Evolutionary conservation across 2,113 vertebrate species (phyloP).

Genomic region (Zeus faber): DNA sequence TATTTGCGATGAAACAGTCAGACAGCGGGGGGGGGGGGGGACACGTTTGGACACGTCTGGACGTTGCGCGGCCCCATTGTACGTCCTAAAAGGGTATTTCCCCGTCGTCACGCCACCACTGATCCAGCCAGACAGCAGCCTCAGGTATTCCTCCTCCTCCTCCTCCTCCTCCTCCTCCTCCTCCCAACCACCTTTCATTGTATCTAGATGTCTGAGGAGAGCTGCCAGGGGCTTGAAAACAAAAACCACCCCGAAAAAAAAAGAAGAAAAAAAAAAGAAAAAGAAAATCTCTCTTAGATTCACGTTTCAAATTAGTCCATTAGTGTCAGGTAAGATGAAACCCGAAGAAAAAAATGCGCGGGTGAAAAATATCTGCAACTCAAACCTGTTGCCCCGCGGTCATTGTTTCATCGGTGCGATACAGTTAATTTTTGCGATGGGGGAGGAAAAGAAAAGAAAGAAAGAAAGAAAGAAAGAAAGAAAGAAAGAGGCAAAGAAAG

Average conservation of each 20-base stretch:
- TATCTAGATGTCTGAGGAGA: conserved; percentile 40
- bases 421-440: conserved; percentile 43
- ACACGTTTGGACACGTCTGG: conserved; percentile 29
- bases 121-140: conserved; percentile 48
- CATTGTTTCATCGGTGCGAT: conserved; percentile 46
- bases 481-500: conserved; percentile 34
- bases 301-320: conserved; percentile 57
- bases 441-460: too few relatives aligned
- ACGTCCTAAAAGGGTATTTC: conserved; percentile 47
- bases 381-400: conserved; percentile 29
- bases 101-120: conserved; percentile 46
- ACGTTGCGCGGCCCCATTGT: conserved; percentile 44
- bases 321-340: conserved; percentile 54
- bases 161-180: conserved; percentile 28
- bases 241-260: too few relatives aligned
- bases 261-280: conserved; percentile 51
- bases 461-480: conserved; percentile 27
- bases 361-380: conserved; percentile 16
- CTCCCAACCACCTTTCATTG: conserved; percentile 38
- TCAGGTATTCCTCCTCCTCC: conserved; percentile 56
- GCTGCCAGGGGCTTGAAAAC: conserved; percentile 39
- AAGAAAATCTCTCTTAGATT: conserved; percentile 58
- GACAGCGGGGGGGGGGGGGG: too few relatives aligned
- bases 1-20: neutral
- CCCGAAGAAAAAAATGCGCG: conserved; percentile 27